phyloP scores from a whole-genome alignment of 1,140 invertebrate species.

The Drosophila nigromelanica region DNA sequence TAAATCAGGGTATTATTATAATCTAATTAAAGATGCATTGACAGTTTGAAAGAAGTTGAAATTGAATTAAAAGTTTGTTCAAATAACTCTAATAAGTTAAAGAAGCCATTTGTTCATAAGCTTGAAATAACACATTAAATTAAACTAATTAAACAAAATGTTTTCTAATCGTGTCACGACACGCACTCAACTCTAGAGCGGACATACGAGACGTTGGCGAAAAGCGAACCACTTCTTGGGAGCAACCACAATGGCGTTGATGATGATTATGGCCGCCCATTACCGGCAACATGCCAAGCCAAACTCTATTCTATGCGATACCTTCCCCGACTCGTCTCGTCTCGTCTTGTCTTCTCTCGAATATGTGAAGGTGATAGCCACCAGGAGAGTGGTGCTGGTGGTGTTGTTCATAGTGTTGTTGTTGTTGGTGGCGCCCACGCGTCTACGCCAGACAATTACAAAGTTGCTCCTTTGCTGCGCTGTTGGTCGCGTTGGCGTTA shows the following conservation, averaged over 20 bases:
- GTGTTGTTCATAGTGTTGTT: too few species aligned
- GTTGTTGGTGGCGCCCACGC: slow-evolving; percentile 52
- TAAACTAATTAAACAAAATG: too few species aligned
- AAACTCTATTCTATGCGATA: slow-evolving; percentile 19
- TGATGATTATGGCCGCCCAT: slow-evolving; percentile 65
- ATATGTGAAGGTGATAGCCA: slow-evolving; percentile 40
- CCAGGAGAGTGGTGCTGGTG: slow-evolving; percentile 14
- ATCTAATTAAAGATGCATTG: too few species aligned
- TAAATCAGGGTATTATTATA: too few species aligned
- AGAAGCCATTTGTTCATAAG: too few species aligned
- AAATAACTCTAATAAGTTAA: too few species aligned
- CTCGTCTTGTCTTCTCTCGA: not conserved
- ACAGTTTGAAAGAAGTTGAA: too few species aligned
- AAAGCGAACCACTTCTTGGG: slow-evolving; percentile 13
- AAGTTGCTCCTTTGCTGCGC: slow-evolving; percentile 66
- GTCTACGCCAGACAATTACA: slow-evolving; percentile 74
- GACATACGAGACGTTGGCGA: not conserved
- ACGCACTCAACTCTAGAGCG: too few species aligned
- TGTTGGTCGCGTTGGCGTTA: slow-evolving; percentile 5
- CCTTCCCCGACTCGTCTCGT: not conserved
- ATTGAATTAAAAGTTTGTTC: too few species aligned
- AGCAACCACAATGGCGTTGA: slow-evolving; percentile 46
- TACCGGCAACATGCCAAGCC: slow-evolving; percentile 47
- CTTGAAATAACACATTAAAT: too few species aligned
- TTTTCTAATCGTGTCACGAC: too few species aligned